Evolutionary conservation across 2,888 invertebrate genomes (phyloP).

Genomic region (Tenthredo livida): DNA sequence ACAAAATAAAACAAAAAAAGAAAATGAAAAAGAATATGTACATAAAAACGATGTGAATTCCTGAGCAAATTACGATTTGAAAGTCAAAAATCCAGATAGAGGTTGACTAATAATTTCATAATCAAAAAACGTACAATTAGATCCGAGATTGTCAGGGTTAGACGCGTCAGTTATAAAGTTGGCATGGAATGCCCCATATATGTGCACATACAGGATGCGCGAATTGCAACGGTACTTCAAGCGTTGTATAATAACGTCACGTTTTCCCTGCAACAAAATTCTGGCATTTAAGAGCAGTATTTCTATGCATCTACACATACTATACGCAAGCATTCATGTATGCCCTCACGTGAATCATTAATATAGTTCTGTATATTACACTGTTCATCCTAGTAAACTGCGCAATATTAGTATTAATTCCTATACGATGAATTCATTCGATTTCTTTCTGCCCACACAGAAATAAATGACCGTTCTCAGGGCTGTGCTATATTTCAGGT

Average conservation of each 20-base stretch:
- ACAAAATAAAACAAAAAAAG: background rate
- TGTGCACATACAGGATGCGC: conserved; percentile 9
- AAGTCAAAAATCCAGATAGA: background rate
- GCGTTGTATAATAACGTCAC: conserved; percentile 15
- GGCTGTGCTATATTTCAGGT: conserved; percentile 25
- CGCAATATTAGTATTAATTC: background rate
- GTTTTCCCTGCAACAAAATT: conserved; percentile 31
- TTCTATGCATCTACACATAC: background rate
- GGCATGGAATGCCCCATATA: conserved; percentile 9
- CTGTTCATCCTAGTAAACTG: background rate
- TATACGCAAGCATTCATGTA: background rate
- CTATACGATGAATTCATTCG: background rate
- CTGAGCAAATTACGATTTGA: background rate
- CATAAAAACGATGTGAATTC: background rate
- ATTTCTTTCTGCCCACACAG: conserved; percentile 33
- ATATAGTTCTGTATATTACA: background rate
- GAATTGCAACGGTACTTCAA: conserved; percentile 11
- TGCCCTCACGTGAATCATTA: background rate
- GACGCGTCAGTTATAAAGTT: background rate
- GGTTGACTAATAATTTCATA: background rate
- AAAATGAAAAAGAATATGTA: no score
- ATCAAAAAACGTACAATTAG: background rate
- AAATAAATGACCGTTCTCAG: conserved; percentile 24
- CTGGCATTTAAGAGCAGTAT: conserved; percentile 2
- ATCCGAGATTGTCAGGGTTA: background rate